Evolutionary conservation across 2,113 vertebrate genomes (phyloP), one percentile per base, ranked within the genome.

Genomic region (Ictalurus punctatus): DNA sequence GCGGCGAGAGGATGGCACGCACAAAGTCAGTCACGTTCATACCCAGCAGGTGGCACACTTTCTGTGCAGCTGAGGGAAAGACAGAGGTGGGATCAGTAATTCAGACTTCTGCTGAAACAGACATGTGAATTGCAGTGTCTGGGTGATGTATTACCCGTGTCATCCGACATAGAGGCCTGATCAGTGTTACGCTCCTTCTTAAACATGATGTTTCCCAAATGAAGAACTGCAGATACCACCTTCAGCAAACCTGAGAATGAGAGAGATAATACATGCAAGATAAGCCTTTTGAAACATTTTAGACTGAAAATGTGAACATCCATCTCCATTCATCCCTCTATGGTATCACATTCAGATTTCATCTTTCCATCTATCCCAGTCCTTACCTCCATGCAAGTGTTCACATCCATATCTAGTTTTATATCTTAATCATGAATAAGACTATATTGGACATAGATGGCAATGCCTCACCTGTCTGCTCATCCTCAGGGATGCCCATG

Each of bases 151-250:
- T 21, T 91, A 95, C 98, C 97, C 86, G 98, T 99, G 91, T 99
- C 98, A 92, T 99, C 98, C 0, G 98, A 97, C 97, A 99, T 99
- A 88, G 98, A 98, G 8, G 98, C 98, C 94, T 99, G 98, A 93
- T 99, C 98, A 0, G 97, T 97, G 93, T 99, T 98, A 5, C 98
- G 97, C 84, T 99, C 98, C 94, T 99, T 99, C 94, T 99, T 99
- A 94, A 99, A 99, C 89, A 54, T 90, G 89, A 83, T 69, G 76
- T 80, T 90, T 37, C 89, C 88, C 79, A 90, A 44, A 61, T 89
- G 61, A 6, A 91, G 82, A 9, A 91, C 89, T 52, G 87, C 48
- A 52, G 87, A 89, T 25, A 90, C 87, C 88, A 99, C 98, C 91
- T 96, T 97, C 94, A 99, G 90, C 93, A 99, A 91, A 88, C 98